Base-by-base conservation (phyloP, 2,888 invertebrate genomes). In the Prenolepis imparis region DNA sequence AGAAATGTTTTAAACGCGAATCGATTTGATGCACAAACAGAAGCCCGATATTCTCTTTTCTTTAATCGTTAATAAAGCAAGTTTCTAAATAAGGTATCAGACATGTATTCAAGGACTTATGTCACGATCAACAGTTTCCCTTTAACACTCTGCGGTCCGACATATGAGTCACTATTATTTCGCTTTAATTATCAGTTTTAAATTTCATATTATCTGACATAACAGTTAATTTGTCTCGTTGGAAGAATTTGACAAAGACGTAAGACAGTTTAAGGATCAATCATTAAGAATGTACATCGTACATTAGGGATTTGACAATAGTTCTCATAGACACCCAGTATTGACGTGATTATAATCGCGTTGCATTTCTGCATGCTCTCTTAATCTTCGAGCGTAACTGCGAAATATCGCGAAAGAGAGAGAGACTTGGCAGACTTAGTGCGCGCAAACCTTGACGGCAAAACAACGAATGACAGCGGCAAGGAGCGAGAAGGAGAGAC, bases 361-460 rank as follows among this genome's bases (percentile, higher is more conserved):
- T 36, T 8, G 0, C 9, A 5, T 28, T 32, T 73, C 48, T 64
- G 21, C 11, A 32, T n/a, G 21, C 21, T 15, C 21, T 11, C 21
- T 48, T 24, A 32, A 36, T 64, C 48, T 18, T n/a, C 15, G 11
- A 52, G 12, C 5, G 5, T 28, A 15, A 57, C 21, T 57, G 70
- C 41, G 57, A 72, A 57, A 70, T 32, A 70, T 0, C 57, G 78
- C 41, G 39, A 59, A 32, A 72, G 44, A 73, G 78, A 73, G 78
- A 44, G 32, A 12, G 28, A 59, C 39, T 57, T 21, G 67, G 41
- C 21, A 28, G 39, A 28, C 28, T 59, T 44, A 12, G 59, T 39
- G 52, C 39, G 15, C n/a, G 41, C 12, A 67, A 77, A 77, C 73
- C 78, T 80, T 80, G 78, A 78, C 57, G 68, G 36, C 11, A 24